A percentile compares a stretch with the other conserved stretches of the same genome.
Conservation (phyloP, 2,888 invertebrate genomes). For the Steinernema scapterisci region DNA sequence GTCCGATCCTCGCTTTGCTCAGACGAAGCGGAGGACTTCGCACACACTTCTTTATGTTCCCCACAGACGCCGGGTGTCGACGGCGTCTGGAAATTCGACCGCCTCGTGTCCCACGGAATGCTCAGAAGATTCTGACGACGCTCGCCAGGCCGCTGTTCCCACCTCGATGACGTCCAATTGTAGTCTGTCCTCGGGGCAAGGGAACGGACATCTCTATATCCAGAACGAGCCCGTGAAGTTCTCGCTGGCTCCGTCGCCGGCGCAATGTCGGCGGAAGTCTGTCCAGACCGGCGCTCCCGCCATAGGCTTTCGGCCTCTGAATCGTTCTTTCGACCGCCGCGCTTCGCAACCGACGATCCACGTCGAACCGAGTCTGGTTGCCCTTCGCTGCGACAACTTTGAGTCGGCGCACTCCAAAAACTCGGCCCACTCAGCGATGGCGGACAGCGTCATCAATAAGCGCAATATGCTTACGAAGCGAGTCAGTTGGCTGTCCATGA, state of each 20-base stretch:
- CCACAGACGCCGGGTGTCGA: conserved; percentile 55
- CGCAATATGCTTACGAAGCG: conserved; percentile 59
- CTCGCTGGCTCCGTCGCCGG: conserved; percentile 46
- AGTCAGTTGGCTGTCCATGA: conserved; percentile 66
- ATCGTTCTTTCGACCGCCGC: conserved; percentile 55
- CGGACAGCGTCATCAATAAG: conserved; percentile 38
- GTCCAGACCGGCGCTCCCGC: conserved; percentile 64
- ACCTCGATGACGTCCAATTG: conserved; percentile 1
- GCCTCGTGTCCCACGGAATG: conserved; percentile 57
- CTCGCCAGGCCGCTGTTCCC: neutral
- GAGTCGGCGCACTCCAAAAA: conserved; percentile 17
- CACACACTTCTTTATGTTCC: conserved; percentile 63
- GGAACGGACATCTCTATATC: conserved; percentile 26
- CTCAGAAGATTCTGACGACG: conserved; percentile 44
- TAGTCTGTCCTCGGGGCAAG: neutral
- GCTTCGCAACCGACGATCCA: conserved; percentile 61
- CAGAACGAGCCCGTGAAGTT: conserved; percentile 32
- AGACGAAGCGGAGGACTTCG: conserved; percentile 46
- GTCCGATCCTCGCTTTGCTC: neutral
- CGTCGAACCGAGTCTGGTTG: conserved; percentile 30
- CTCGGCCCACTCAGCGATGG: neutral
- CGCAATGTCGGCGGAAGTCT: conserved; percentile 49
- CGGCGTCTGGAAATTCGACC: conserved; percentile 56
- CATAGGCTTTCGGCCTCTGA: conserved; percentile 60
- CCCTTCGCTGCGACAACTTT: conserved; percentile 21